Conservation (phyloP, 2,113 vertebrate genomes). For the Climacteris rufus region DNA sequence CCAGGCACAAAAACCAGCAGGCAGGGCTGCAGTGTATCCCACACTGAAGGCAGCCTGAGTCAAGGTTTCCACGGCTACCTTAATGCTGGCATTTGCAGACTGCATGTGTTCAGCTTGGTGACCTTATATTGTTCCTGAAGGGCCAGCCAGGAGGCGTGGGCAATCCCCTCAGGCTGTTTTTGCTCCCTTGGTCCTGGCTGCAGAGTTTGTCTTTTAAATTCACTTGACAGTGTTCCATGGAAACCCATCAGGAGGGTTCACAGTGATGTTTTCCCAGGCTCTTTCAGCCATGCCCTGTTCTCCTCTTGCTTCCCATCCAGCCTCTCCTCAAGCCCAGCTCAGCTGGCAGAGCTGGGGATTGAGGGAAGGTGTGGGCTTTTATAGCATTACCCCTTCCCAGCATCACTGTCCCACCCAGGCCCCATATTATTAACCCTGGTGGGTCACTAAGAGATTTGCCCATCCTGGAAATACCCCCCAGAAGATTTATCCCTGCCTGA, state of each 20-base stretch:
- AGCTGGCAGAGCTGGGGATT: background rate
- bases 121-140: background rate
- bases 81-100: background rate
- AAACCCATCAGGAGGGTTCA: background rate
- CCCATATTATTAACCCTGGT: background rate
- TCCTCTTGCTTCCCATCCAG: background rate
- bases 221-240: background rate
- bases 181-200: background rate
- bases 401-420: background rate
- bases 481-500: background rate
- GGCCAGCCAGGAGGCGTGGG: background rate
- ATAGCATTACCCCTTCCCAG: background rate
- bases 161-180: background rate
- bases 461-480: background rate
- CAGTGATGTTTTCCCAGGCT: background rate
- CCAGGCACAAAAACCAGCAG: background rate
- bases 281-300: background rate
- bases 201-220: background rate
- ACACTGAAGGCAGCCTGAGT: background rate
- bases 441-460: background rate
- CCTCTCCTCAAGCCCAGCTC: background rate
- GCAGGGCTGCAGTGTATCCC: background rate
- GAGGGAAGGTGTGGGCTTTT: background rate
- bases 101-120: background rate
- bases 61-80: background rate